Evolutionary conservation across 1,140 invertebrate genomes (phyloP), one percentile per base, ranked within the genome.

Genomic region (Stenopsyche tienmushanensis): DNA sequence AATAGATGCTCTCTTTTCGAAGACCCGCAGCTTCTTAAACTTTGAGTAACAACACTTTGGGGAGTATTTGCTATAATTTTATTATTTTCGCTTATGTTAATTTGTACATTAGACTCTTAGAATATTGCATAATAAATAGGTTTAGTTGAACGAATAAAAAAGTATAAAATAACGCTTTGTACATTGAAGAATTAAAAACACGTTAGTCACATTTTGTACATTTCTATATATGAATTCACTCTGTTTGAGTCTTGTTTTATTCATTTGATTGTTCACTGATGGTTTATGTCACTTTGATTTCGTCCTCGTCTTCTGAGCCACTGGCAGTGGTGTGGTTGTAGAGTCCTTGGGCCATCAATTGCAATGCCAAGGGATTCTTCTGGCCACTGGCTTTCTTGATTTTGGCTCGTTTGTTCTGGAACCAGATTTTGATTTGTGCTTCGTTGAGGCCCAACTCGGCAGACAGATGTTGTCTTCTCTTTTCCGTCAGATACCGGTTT

Each of bases 361-460:
- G 91, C 45, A 94, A 75, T 0, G 93, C 93, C 65, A 97, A 79
- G 0, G 90, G 88, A 78, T 94, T 94, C 72, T 90, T 90, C 53
- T 88, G 84, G 0, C 92, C 92, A 44, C 83, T 87, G 1, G 91
- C 83, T 75, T 97, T 97, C 83, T 97, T 97, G 73, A 96, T 90
- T 79, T 97, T 97, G 59, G 94, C 94, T 57, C 95, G 78, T 77
- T 96, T 97, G 78, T 97, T 97, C 79, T 97, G 93, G 77, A 96
- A 95, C 89, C 90, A 92, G 71, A 97, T 97, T 80, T 98, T 98
- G 73, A 98, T 97, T 76, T 98, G 95, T 1, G 92, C 91, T 76
- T 98, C 96, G 78, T 96, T 95, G 9, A 98, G 79, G 15, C 88
- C 88, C 23, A 98, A 80, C 72, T 96, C 93, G 13, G 85, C 81